phyloP scores from a whole-genome alignment of 2,113 vertebrate genomes.

The Pluvialis apricaria region DNA sequence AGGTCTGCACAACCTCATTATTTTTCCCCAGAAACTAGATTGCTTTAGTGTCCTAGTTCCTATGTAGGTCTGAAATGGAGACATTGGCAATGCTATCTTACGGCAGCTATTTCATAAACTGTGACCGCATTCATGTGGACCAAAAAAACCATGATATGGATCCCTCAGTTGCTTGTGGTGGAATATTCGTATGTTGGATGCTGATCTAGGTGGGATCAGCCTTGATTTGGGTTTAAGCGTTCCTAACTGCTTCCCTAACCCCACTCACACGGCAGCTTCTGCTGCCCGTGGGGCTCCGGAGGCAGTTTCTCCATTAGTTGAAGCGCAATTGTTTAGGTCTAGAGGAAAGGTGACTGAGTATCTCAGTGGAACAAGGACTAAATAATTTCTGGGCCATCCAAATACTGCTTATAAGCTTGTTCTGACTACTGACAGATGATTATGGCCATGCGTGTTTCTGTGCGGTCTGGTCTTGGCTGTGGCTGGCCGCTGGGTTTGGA shows the following conservation, averaged over 20 bases:
- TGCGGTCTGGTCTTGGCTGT: neutral
- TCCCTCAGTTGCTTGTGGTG: too few relatives aligned
- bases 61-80: neutral
- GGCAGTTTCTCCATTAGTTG: neutral
- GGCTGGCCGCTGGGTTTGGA: neutral
- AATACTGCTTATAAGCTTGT: neutral
- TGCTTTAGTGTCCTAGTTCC: neutral
- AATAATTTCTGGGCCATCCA: neutral
- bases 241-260: neutral
- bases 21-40: neutral
- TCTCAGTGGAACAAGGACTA: neutral
- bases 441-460: accelerated
- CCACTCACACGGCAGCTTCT: neutral
- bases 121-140: too few relatives aligned
- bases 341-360: neutral
- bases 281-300: accelerated
- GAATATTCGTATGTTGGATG: neutral
- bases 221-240: neutral
- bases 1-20: neutral
- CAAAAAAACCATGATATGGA: too few relatives aligned
- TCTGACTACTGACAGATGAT: accelerated
- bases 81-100: neutral
- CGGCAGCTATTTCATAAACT: neutral
- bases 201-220: neutral
- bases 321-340: neutral